Percentiles rank a stretch among this genome's conserved stretches.
Conservation (phyloP, 2,113 vertebrate species). For the Camelus bactrianus region DNA sequence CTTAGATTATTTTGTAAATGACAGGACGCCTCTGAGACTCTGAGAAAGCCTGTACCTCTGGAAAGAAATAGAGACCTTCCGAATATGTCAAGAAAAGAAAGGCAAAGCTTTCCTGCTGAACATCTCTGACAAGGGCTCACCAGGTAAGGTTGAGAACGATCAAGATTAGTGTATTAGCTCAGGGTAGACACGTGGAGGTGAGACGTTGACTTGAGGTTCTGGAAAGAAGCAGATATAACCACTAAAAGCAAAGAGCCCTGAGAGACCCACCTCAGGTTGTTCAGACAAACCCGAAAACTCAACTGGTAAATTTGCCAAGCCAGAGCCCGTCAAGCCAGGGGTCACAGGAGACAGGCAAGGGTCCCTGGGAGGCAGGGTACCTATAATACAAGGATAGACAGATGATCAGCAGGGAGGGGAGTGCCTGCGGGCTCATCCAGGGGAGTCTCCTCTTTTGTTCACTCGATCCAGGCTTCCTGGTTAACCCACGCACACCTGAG, state of each 20-base stretch:
- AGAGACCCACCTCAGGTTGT: background rate
- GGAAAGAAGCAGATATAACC: background rate
- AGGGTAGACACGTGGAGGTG: background rate
- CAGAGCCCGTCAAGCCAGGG: background rate
- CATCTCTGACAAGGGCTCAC: background rate
- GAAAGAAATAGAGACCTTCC: background rate
- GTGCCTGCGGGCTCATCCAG: background rate
- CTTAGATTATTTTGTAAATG: constrained; percentile 22
- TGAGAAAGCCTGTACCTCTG: background rate
- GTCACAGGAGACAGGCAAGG: background rate
- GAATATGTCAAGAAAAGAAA: background rate
- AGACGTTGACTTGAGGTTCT: background rate
- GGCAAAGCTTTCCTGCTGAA: background rate
- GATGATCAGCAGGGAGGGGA: background rate
- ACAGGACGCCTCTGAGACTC: background rate
- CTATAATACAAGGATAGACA: background rate
- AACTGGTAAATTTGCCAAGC: background rate
- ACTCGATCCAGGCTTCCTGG: background rate
- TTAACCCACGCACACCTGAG: accelerated
- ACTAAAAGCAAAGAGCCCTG: background rate
- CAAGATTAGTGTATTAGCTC: background rate
- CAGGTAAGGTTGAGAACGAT: background rate
- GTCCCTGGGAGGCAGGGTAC: background rate
- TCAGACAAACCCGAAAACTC: background rate
- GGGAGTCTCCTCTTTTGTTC: too few relatives aligned